A percentile compares a stretch with the other conserved stretches of the same genome.
phyloP scores from a whole-genome alignment of 2,113 vertebrate species.

The Aythya baeri region DNA sequence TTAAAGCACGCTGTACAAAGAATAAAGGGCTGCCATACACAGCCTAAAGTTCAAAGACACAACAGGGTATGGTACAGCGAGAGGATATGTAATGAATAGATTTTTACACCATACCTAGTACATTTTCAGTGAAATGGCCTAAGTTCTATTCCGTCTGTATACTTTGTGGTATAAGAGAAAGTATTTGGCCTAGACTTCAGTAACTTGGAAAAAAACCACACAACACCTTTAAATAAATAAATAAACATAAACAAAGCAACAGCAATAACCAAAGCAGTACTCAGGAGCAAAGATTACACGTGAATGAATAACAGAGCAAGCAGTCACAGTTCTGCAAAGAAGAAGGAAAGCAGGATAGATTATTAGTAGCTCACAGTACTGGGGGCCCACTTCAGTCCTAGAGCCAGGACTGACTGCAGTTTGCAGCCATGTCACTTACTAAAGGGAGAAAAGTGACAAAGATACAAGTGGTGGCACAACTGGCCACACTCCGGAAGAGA shows the following conservation, averaged over 20 bases:
- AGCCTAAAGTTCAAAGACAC: background rate
- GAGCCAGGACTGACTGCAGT: fast-evolving
- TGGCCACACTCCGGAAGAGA: background rate
- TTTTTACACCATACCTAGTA: background rate
- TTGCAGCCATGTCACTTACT: background rate
- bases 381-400: background rate
- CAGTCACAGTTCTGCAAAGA: background rate
- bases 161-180: background rate
- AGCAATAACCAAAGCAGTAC: background rate
- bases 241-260: background rate
- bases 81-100: fast-evolving
- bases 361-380: fast-evolving
- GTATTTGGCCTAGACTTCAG: background rate
- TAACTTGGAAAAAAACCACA: fast-evolving
- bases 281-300: background rate
- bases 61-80: background rate
- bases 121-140: background rate
- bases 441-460: background rate
- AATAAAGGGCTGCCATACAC: background rate
- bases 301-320: background rate
- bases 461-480: background rate
- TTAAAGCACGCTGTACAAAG: background rate
- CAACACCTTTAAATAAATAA: fast-evolving
- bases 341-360: background rate
- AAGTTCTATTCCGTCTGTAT: background rate